Evolutionary conservation across 2,797 vertebrate genomes (phyloP).

Genomic region (Linurgus olivaceus): DNA sequence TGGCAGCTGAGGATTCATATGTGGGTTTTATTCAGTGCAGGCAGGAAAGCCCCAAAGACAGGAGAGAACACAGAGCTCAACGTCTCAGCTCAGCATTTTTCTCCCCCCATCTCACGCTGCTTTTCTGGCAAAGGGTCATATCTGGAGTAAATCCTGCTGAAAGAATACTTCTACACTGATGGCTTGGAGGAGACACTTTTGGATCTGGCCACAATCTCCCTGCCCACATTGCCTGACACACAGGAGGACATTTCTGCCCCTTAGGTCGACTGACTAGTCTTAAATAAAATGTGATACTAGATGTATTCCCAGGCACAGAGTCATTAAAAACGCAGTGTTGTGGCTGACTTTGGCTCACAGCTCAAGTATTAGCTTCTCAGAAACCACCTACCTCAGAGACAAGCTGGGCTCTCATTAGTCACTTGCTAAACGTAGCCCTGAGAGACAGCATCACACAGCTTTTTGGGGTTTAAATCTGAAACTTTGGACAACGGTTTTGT

Average conservation of each 20-base stretch:
- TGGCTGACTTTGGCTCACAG: not conserved
- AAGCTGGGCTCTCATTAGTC: not conserved
- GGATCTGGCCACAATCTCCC: not conserved
- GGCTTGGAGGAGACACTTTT: not conserved
- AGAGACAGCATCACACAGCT: not conserved
- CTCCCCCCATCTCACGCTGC: not conserved
- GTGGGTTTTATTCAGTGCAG: not conserved
- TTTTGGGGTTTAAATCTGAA: not conserved
- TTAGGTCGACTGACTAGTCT: not conserved
- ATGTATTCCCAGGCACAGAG: not conserved
- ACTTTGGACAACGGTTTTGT: not conserved
- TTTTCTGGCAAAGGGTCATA: not conserved
- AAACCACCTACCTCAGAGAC: not conserved
- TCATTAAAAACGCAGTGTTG: not conserved
- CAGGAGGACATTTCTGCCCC: fast-evolving
- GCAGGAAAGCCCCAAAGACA: not conserved
- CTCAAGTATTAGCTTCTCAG: not conserved
- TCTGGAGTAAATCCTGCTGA: not conserved
- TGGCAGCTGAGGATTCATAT: not conserved
- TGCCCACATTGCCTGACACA: not conserved
- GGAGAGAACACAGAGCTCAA: not conserved
- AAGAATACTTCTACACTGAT: not conserved
- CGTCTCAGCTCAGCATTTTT: not conserved
- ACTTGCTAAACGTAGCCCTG: not conserved
- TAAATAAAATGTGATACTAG: not conserved